phyloP scores from a whole-genome alignment of 2,888 invertebrate species.

The Microctonus aethiopoides region DNA sequence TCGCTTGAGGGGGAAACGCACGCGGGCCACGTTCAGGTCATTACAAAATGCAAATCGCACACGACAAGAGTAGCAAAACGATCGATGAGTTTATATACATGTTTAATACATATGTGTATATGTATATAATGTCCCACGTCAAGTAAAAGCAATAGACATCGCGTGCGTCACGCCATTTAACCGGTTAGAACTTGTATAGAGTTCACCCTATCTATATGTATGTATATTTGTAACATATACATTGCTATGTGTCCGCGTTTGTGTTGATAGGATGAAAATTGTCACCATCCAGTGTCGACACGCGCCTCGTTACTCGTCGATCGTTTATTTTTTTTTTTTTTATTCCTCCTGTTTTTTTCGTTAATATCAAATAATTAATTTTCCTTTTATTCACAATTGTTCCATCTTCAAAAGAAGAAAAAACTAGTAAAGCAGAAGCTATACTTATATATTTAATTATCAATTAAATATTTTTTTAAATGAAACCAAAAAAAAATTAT shows the following conservation, averaged over 20 bases:
- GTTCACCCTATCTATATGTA: background rate
- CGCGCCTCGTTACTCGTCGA: conserved; percentile 62
- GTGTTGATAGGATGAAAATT: conserved; percentile 58
- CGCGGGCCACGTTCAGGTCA: conserved; percentile 48
- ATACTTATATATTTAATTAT: too few relatives aligned
- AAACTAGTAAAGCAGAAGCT: too few relatives aligned
- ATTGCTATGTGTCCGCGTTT: background rate
- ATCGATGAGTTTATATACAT: conserved; percentile 59
- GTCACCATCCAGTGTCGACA: conserved; percentile 55
- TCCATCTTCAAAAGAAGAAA: too few relatives aligned
- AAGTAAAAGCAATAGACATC: conserved; percentile 41
- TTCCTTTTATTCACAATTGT: too few relatives aligned
- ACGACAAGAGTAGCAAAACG: conserved; percentile 42
- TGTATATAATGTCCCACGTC: conserved; percentile 51
- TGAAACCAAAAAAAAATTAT: too few relatives aligned
- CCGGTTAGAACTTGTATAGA: conserved; percentile 49
- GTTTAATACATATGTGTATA: background rate
- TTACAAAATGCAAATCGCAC: conserved; percentile 65
- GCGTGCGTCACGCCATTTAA: conserved; percentile 60
- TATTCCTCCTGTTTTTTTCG: conserved; percentile 31
- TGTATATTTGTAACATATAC: conserved; percentile 1
- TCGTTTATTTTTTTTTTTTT: conserved; percentile 48
- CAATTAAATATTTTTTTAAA: too few relatives aligned
- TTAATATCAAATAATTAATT: too few relatives aligned
- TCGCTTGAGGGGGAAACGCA: background rate